Percentiles rank a stretch among this genome's conserved stretches.
Evolutionary conservation across 2,113 vertebrate species (phyloP).

Genomic region (chimpanzee (Pan troglodytes)): NHGRI_mPanTro3-v2.1_pri NC_072404.2:122740001-122740500

Average conservation of each 20-base stretch:
- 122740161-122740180: slow-evolving; percentile 14
- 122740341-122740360: neutral
- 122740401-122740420: neutral
- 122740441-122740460: neutral
- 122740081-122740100: slow-evolving; percentile 3
- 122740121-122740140: neutral
- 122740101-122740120: neutral
- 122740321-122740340: neutral
- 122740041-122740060: neutral
- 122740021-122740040: neutral
- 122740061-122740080: neutral
- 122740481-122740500: neutral
- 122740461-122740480: slow-evolving; percentile 19
- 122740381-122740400: neutral
- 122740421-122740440: neutral
- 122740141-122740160: neutral
- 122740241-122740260: neutral
- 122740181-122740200: neutral
- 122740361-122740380: neutral
- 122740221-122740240: neutral
- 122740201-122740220: neutral
- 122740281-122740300: neutral
- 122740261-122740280: neutral
- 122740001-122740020: neutral
- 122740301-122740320: neutral